These are phyloP conservation scores for Diadegma fenestrale DNA, from an alignment of 2,888 invertebrate genomes.

Conservation along the genomic window DNA sequence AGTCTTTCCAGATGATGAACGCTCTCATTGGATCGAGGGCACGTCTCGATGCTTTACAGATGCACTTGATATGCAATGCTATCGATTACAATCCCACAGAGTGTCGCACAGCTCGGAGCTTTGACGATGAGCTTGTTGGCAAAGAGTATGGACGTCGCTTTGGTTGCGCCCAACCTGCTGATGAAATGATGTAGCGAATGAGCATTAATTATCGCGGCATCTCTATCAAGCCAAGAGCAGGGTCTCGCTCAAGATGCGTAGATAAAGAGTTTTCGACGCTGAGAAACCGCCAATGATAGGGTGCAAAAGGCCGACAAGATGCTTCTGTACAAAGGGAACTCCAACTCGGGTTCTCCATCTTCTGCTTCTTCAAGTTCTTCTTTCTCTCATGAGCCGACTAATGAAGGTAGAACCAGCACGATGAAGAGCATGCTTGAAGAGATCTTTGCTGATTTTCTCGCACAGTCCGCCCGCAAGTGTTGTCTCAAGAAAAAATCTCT, in stretches of 20 bases:
- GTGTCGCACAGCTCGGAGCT: conserved; percentile 34
- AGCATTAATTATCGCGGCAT: conserved; percentile 74
- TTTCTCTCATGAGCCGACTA: conserved; percentile 56
- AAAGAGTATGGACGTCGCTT: conserved; percentile 27
- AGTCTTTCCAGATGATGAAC: conserved; percentile 46
- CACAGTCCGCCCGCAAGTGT: conserved; percentile 36
- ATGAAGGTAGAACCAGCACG: conserved; percentile 67
- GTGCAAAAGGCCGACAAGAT: conserved; percentile 50
- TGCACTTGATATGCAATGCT: conserved; percentile 46
- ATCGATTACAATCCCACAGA: conserved; percentile 63
- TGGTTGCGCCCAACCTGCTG: conserved; percentile 32
- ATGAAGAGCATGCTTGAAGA: conserved; percentile 59
- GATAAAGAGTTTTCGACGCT: conserved; percentile 72
- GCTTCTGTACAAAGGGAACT: conserved; percentile 63
- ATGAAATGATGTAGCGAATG: conserved; percentile 49
- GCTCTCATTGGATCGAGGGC: conserved; percentile 27
- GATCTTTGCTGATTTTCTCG: conserved; percentile 68
- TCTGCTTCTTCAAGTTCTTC: conserved; percentile 51
- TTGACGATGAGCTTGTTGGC: conserved; percentile 52
- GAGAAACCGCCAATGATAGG: conserved; percentile 51
- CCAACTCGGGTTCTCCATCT: conserved; percentile 30
- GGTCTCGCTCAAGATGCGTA: conserved; percentile 70
- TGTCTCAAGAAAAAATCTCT: conserved; percentile 56
- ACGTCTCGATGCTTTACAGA: conserved; percentile 56
- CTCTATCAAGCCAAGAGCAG: conserved; percentile 74